A percentile compares a stretch with the other conserved stretches of the same genome.
These are phyloP conservation scores for Herminia tarsipennalis DNA, from an alignment of 2,888 invertebrate species.

Conservation along the genomic window DNA sequence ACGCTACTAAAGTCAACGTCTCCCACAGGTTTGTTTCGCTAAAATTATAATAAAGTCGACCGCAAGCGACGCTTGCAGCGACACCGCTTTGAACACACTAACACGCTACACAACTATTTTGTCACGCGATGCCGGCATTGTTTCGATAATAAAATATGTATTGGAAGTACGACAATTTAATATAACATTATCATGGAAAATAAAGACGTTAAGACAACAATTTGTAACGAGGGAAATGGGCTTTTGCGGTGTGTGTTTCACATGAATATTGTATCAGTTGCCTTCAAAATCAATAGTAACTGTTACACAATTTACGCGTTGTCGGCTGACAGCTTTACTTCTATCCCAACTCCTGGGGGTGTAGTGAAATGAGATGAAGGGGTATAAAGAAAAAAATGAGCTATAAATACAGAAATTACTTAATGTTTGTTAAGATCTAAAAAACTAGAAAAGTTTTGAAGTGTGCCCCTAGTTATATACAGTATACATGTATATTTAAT, in stretches of 20 bases:
- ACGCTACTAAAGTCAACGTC: neutral
- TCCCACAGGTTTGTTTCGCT: constrained; percentile 14
- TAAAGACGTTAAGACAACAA: neutral
- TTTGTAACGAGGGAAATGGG: neutral
- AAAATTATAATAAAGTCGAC: constrained; percentile 34
- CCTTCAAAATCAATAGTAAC: constrained; percentile 6
- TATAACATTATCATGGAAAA: neutral
- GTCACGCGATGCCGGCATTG: constrained; percentile 5
- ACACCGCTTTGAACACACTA: constrained; percentile 30
- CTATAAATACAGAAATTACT: neutral
- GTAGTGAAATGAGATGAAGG: constrained; percentile 5
- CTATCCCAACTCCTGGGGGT: neutral
- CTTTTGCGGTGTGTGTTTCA: constrained; percentile 6
- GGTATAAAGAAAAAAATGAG: neutral
- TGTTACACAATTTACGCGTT: constrained; percentile 3
- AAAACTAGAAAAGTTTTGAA: no score
- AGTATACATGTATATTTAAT: no score
- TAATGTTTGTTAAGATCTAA: neutral
- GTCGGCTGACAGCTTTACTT: neutral
- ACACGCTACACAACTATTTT: constrained; percentile 2
- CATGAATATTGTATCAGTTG: constrained; percentile 6
- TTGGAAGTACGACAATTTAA: neutral
- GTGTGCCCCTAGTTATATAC: no score
- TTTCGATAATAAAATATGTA: neutral
- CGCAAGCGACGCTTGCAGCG: constrained; percentile 22